Conservation (phyloP, 2,888 invertebrate species). For the Labia minor region DNA sequence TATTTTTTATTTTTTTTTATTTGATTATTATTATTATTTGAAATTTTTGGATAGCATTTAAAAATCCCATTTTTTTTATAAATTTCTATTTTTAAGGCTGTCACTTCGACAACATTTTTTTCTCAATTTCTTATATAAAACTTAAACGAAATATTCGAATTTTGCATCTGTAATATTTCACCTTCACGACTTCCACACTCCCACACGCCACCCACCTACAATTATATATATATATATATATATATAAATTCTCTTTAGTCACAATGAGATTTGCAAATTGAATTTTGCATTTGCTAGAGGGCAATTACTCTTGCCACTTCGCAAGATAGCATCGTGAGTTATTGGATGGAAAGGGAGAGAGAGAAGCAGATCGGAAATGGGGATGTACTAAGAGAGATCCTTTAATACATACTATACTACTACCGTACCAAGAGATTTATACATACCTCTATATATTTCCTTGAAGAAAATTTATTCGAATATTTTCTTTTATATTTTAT, state of each 20-base stretch:
- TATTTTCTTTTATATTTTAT: too few species aligned
- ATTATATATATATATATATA: neutral
- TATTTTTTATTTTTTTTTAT: too few species aligned
- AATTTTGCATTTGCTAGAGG: conserved; percentile 13
- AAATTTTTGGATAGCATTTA: too few species aligned
- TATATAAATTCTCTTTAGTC: neutral
- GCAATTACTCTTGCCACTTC: conserved; percentile 7
- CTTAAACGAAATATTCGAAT: neutral
- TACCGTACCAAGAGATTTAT: neutral
- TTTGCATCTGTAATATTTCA: conserved; percentile 13
- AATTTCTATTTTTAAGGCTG: too few species aligned
- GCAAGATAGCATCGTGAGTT: conserved; percentile 13
- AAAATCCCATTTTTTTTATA: too few species aligned
- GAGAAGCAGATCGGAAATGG: neutral
- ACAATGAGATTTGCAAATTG: conserved; percentile 13
- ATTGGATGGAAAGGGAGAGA: neutral
- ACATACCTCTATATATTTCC: neutral
- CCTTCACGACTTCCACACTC: neutral
- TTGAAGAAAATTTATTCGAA: too few species aligned
- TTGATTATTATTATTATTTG: too few species aligned
- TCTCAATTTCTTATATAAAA: too few species aligned
- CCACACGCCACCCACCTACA: neutral
- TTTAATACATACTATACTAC: neutral
- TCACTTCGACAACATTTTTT: too few species aligned
- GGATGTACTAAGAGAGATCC: neutral